phyloP scores from a whole-genome alignment of 2,888 invertebrate species.

The Polietes domitor region DNA sequence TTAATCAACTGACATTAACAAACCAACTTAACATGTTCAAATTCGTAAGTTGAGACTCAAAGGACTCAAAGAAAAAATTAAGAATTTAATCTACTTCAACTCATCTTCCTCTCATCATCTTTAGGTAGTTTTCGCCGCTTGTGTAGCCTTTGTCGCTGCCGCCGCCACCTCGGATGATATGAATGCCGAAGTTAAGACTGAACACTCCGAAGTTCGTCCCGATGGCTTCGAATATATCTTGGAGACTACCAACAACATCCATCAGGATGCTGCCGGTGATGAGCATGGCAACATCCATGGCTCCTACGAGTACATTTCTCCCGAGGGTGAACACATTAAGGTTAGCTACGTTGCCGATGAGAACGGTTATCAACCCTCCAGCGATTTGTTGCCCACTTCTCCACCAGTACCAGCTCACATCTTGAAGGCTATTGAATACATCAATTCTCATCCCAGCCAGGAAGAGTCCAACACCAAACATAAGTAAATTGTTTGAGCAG shows the following conservation, averaged over 20 bases:
- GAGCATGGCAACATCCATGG: slow-evolving; percentile 74
- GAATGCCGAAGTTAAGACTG: background rate
- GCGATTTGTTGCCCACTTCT: slow-evolving; percentile 68
- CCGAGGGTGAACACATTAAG: slow-evolving; percentile 73
- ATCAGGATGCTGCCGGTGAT: slow-evolving; percentile 71
- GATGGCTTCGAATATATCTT: slow-evolving; percentile 73
- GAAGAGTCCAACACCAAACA: background rate
- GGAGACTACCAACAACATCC: slow-evolving; percentile 73
- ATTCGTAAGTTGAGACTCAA: background rate
- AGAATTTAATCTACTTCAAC: background rate
- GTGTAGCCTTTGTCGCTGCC: background rate
- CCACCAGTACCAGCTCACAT: slow-evolving; percentile 71
- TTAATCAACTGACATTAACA: background rate
- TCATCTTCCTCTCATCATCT: background rate
- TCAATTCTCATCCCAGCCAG: slow-evolving; percentile 72
- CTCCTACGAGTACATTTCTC: slow-evolving; percentile 72
- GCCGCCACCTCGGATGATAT: background rate
- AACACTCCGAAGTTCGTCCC: slow-evolving; percentile 70
- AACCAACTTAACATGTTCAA: slow-evolving; percentile 4
- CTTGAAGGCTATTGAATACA: slow-evolving; percentile 80
- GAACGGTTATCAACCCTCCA: slow-evolving; percentile 72
- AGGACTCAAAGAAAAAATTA: too few relatives aligned
- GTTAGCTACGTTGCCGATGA: slow-evolving; percentile 74
- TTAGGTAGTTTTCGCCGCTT: background rate
- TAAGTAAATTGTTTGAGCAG: too few relatives aligned